Conservation (phyloP, 1,140 invertebrate species). For the Aleiodes sp. region DNA sequence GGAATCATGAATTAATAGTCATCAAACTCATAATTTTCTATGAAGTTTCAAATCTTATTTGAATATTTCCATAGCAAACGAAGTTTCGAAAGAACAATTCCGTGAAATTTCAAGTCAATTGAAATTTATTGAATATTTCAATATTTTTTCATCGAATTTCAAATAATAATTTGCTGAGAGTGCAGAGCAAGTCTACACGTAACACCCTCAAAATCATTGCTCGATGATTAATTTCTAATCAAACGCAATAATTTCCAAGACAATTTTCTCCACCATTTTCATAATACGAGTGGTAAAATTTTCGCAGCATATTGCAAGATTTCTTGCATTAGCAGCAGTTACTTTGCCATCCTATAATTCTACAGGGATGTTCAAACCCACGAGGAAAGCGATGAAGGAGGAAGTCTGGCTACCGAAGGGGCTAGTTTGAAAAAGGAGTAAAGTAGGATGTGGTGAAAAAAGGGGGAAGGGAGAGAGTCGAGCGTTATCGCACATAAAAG, state of each 20-base stretch:
- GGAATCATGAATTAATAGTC: too few relatives aligned
- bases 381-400: not conserved
- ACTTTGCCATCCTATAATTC: not conserved
- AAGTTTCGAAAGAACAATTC: too few relatives aligned
- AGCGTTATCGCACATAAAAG: conserved; percentile 18
- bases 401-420: not conserved
- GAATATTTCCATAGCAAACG: too few relatives aligned
- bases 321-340: conserved; percentile 14
- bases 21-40: too few relatives aligned
- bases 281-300: not conserved
- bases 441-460: not conserved
- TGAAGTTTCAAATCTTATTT: too few relatives aligned
- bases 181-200: too few relatives aligned
- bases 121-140: not conserved
- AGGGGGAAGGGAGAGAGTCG: not conserved
- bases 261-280: too few relatives aligned
- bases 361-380: not conserved
- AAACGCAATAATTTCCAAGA: too few relatives aligned
- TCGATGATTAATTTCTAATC: conserved; percentile 2
- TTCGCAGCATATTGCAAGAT: not conserved
- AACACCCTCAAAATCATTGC: too few relatives aligned
- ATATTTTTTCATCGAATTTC: not conserved
- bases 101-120: too few relatives aligned
- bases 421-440: not conserved
- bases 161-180: too few relatives aligned